Evolutionary conservation across 2,797 vertebrate species (phyloP), one percentile per base, ranked within the genome.

Genomic region (Clarias laeviceps): DNA sequence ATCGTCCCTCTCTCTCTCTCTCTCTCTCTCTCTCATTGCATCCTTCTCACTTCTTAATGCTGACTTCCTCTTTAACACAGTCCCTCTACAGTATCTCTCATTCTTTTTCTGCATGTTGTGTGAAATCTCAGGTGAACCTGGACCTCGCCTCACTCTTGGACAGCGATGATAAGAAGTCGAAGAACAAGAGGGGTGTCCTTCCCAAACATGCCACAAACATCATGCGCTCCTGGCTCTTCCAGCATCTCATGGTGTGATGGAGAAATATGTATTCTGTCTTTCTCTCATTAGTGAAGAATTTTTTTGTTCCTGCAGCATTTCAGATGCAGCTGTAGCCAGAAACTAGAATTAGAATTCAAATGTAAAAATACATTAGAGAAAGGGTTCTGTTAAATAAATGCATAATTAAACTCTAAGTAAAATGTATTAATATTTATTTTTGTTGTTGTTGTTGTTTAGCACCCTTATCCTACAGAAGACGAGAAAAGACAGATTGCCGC

Each of bases 151-250:
- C 98, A 86, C 96, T 99, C 90, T 96, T 99, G 85, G 98, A 99
- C 86, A 96, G 95, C 2, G 98, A 99, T 92, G 98, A 99, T 94
- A 99, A 99, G 94, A 99, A 99, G 92, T 98, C 97, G 92, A 99
- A 99, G 95, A 99, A 98, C 94, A 99, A 99, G 90, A 93, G 98
- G 82, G 98, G 98, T 0, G 98, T 99, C 89, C 95, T 99, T 89
- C 98, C 98, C 89, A 99, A 99, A 93, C 98, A 99, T 0, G 98
- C 98, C 94, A 99, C 98, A 91, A 99, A 99, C 94, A 99, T 99
- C 92, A 99, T 99, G 98, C 97, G 98, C 90, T 99, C 98, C 86
- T 99, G 98, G 98, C 97, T 99, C 92, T 99, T 99, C 93, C 98
- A 99, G 91, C 98, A 99, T 92, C 97, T 99, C 93, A 99, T 99